These are phyloP conservation scores for Eupithecia subfuscata DNA, from an alignment of 2,888 invertebrate genomes.

Conservation along the genomic window DNA sequence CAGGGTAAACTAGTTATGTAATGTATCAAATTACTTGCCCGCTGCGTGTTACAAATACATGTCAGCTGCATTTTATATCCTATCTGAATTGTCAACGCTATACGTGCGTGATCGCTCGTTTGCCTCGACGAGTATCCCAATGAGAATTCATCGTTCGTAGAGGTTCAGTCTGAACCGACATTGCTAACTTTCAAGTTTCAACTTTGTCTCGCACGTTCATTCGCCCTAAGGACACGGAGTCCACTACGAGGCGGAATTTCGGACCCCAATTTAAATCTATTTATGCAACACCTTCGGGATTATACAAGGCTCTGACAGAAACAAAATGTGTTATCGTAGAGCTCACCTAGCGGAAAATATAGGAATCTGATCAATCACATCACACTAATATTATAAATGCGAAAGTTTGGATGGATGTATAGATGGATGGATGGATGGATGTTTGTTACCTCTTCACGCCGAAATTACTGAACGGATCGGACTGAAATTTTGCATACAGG, in stretches of 20 bases:
- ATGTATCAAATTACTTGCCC: neutral
- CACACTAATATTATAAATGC: too few species aligned
- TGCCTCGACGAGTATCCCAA: slow-evolving; percentile 50
- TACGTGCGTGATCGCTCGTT: neutral
- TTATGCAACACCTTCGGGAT: slow-evolving; percentile 69
- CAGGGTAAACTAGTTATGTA: neutral
- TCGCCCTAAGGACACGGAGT: slow-evolving; percentile 62
- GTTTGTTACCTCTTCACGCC: too few species aligned
- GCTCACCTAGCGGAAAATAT: neutral
- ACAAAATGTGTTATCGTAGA: neutral
- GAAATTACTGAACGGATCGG: too few species aligned
- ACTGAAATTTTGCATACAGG: too few species aligned
- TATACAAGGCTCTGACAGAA: slow-evolving; percentile 35
- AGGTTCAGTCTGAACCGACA: slow-evolving; percentile 63
- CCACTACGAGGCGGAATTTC: slow-evolving; percentile 66
- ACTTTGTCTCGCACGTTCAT: slow-evolving; percentile 60
- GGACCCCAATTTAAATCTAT: slow-evolving; percentile 70
- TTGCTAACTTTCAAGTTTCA: slow-evolving; percentile 74
- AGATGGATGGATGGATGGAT: too few species aligned
- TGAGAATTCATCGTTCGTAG: slow-evolving; percentile 63
- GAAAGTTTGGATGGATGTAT: too few species aligned
- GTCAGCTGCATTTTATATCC: neutral
- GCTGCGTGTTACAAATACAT: neutral
- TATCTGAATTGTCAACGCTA: neutral
- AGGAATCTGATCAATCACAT: neutral